Percentiles rank a stretch among this genome's conserved stretches.
These are phyloP conservation scores for Ondatra zibethicus DNA, from an alignment of 2,113 vertebrate genomes.

Conservation along the genomic window DNA sequence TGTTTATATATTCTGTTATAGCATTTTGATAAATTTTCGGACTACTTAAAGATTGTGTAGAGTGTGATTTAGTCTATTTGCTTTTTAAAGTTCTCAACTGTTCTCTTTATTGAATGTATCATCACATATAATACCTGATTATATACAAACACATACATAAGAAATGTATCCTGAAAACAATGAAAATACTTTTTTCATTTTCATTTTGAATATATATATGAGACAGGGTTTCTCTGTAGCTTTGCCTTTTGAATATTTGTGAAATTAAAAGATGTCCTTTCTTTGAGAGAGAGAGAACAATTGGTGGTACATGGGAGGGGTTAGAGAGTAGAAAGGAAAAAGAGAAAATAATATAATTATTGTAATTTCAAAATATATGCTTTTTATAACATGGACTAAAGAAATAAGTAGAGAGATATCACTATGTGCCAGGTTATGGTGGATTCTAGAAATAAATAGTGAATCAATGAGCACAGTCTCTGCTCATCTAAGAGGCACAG, in stretches of 20 bases:
- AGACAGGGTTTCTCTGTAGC: no score
- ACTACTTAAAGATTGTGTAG: neutral
- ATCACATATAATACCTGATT: neutral
- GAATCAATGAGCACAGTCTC: neutral
- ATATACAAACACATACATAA: neutral
- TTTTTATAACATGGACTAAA: conserved; percentile 36
- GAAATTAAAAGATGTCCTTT: neutral
- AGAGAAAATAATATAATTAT: neutral
- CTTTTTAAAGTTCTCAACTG: neutral
- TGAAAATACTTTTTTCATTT: neutral
- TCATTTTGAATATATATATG: neutral
- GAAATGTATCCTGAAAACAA: neutral
- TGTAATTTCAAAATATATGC: neutral
- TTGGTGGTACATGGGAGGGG: neutral
- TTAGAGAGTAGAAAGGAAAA: neutral
- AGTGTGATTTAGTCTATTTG: neutral
- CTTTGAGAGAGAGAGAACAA: neutral
- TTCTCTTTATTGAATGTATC: neutral
- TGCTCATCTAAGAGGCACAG: neutral
- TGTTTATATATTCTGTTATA: neutral
- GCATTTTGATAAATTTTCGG: neutral
- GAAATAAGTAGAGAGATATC: neutral
- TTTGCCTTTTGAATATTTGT: neutral
- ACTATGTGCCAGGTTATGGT: neutral
- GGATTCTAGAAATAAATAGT: neutral